A percentile compares a stretch with the other conserved stretches of the same genome.
Evolutionary conservation across 1,140 invertebrate species (phyloP).

Genomic region (Drosophila ogumai): DNA sequence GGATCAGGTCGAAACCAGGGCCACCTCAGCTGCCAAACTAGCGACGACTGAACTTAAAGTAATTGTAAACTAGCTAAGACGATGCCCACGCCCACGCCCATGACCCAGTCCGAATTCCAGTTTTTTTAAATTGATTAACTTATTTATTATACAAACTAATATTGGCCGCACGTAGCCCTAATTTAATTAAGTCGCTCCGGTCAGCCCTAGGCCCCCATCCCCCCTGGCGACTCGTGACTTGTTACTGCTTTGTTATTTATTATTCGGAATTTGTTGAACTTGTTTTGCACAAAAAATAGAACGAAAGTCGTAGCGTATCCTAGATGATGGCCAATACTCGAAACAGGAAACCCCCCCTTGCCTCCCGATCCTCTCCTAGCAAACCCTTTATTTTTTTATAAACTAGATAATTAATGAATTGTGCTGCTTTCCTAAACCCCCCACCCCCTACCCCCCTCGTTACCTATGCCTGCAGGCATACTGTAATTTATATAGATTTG

Average conservation of each 20-base stretch:
- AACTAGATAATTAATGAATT: constrained; percentile 42
- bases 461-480: constrained; percentile 53
- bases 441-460: background rate
- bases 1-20: constrained; percentile 19
- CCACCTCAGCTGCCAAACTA: constrained; percentile 51
- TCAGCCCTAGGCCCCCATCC: background rate
- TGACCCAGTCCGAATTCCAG: constrained; percentile 18
- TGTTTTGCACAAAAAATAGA: constrained; percentile 33
- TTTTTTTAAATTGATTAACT: constrained; percentile 20
- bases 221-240: constrained; percentile 18
- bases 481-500: constrained; percentile 51
- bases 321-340: constrained; percentile 36
- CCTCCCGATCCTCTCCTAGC: background rate
- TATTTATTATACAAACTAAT: constrained; percentile 46
- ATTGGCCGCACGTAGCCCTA: constrained; percentile 8
- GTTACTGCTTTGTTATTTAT: constrained; percentile 68
- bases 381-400: constrained; percentile 1
- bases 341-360: constrained; percentile 11
- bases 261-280: constrained; percentile 61
- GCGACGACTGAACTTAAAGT: constrained; percentile 72
- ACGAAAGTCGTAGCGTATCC: constrained; percentile 9
- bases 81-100: background rate
- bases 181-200: constrained; percentile 18
- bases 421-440: constrained; percentile 11
- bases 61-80: constrained; percentile 72